Conservation (phyloP, 2,888 invertebrate species). For the Andrena chrysosceles region DNA sequence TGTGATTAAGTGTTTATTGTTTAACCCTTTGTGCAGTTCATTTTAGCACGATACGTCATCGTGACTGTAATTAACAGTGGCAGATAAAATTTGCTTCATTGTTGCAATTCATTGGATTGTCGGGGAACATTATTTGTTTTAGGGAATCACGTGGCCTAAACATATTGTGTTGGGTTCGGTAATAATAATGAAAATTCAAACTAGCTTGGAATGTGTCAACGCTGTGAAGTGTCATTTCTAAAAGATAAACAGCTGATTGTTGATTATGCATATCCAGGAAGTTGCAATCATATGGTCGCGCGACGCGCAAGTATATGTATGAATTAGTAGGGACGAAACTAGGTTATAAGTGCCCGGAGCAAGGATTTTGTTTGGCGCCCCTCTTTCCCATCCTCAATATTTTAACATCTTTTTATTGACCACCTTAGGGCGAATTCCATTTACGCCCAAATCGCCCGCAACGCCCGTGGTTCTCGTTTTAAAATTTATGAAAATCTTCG, state of each 20-base stretch:
- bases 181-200: no score
- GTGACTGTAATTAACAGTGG: background rate
- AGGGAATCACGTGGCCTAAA: background rate
- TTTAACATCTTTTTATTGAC: no score
- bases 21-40: slow-evolving; percentile 39
- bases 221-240: background rate
- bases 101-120: background rate
- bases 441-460: no score
- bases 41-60: slow-evolving; percentile 47
- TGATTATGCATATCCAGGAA: no score
- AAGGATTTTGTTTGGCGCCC: no score
- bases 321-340: no score
- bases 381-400: no score
- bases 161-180: background rate
- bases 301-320: background rate
- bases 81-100: slow-evolving; percentile 20
- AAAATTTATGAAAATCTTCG: no score
- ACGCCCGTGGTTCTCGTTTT: no score
- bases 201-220: background rate
- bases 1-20: slow-evolving; percentile 7
- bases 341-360: no score
- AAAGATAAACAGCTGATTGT: slow-evolving; percentile 32
- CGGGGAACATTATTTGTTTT: background rate
- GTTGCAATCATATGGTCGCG: background rate
- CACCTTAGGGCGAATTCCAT: no score